These are phyloP conservation scores for Saturnia pavonia DNA, from an alignment of 2,888 invertebrate genomes.

Conservation along the genomic window DNA sequence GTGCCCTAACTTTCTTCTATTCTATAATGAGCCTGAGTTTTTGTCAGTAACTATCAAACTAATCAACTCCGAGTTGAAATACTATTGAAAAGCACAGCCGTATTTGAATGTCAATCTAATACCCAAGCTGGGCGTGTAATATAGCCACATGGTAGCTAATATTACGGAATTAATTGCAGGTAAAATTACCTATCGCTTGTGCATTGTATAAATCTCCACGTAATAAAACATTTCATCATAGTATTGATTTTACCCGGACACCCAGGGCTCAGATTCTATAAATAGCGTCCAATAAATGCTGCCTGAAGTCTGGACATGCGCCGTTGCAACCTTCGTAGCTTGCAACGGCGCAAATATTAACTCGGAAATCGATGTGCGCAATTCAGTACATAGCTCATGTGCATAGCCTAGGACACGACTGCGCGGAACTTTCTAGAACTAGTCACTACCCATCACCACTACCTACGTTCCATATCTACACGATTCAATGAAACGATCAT, in stretches of 20 bases:
- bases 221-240: neutral
- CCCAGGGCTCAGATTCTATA: slow-evolving; percentile 19
- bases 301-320: slow-evolving; percentile 6
- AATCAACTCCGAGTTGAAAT: too few species aligned
- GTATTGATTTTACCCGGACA: slow-evolving; percentile 13
- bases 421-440: neutral
- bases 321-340: neutral
- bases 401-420: neutral
- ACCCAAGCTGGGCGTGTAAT: too few species aligned
- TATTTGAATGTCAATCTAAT: too few species aligned
- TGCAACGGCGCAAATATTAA: neutral
- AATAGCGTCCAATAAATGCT: neutral
- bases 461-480: neutral
- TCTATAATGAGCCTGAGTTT: too few species aligned
- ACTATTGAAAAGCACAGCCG: too few species aligned
- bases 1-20: too few species aligned
- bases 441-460: neutral
- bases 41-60: too few species aligned
- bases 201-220: neutral
- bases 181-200: neutral
- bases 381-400: neutral
- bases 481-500: neutral
- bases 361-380: neutral
- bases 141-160: too few species aligned
- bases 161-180: too few species aligned